Base-by-base conservation (phyloP, 2,888 invertebrate species). In the Spodoptera littoralis region DNA sequence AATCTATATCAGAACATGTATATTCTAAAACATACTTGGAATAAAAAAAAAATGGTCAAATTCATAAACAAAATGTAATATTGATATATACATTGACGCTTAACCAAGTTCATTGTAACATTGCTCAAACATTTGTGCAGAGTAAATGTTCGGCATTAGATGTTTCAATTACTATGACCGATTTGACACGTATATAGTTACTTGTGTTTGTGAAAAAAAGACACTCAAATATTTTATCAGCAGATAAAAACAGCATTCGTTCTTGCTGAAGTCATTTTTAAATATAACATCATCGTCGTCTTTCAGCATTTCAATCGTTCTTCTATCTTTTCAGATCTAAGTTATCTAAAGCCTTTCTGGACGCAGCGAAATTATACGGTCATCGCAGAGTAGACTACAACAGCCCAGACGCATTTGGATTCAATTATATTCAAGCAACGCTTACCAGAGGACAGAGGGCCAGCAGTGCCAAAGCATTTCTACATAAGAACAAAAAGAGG, bases 381-480 rank as follows among this genome's bases (percentile, higher is more conserved):
- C 95, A 96, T 65, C 95, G 95, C 2, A 91, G 95, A 75, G 95
- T 96, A 4, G 97, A 97, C 84, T 97, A 97, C 85, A 97, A 97
- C 85, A 96, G 96, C 73, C 96, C 96, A 0, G 93, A 95, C 54
- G 90, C 93, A 12, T 96, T 96, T 27, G 97, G 96, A 24, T 95
- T 96, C 77, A 94, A 85, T 73, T 89, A 89, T 64, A 90, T 93
- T 53, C 93, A 93, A 78, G 91, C 91, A 0, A 96, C 95, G 0
- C 90, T 93, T 6, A 85, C 86, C 51, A 84, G 88, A 18, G 96
- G 96, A 0, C 88, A 89, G 3, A 90, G 97, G 46, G 84, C 85
- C 60, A 95, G 95, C 82, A 91, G 95, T 73, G 95, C 95, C 54
- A 95, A 94, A 78, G 96, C 96, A 0, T 96, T 96, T 79, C 85